Evolutionary conservation across 2,113 vertebrate genomes (phyloP).

Genomic region (Brienomyrus brachyistius): DNA sequence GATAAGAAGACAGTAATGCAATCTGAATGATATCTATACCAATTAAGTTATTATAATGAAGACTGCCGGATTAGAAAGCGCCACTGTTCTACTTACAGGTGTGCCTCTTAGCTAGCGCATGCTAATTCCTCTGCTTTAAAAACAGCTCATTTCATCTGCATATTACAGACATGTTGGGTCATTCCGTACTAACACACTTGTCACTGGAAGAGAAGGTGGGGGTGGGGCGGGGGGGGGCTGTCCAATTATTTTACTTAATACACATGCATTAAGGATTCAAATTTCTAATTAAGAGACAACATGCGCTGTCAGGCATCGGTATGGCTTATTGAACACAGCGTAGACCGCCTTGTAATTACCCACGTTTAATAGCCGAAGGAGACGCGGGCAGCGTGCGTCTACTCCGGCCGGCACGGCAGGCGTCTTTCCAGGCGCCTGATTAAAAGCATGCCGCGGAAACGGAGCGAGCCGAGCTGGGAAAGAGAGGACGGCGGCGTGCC

Average conservation of each 20-base stretch:
- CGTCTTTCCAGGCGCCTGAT: slow-evolving; percentile 51
- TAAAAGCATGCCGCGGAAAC: slow-evolving; percentile 46
- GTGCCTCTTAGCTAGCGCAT: slow-evolving; percentile 32
- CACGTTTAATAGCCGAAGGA: slow-evolving; percentile 70
- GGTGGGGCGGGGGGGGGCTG: slow-evolving; percentile 44
- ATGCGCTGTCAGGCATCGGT: slow-evolving; percentile 75
- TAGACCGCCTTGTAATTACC: slow-evolving; percentile 76
- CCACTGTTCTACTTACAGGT: slow-evolving; percentile 40
- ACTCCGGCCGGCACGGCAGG: slow-evolving; percentile 37
- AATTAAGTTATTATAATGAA: slow-evolving; percentile 54
- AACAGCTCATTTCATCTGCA: slow-evolving; percentile 16
- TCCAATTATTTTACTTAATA: slow-evolving; percentile 86
- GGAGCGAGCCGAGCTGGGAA: neutral
- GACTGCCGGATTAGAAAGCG: slow-evolving; percentile 36
- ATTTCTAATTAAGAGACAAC: slow-evolving; percentile 91
- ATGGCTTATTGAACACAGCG: slow-evolving; percentile 80
- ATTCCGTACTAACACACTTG: slow-evolving; percentile 54
- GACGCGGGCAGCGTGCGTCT: slow-evolving; percentile 56
- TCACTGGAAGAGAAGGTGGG: slow-evolving; percentile 62
- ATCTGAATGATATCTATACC: slow-evolving; percentile 47
- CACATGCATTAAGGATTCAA: slow-evolving; percentile 75
- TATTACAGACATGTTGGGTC: slow-evolving; percentile 53
- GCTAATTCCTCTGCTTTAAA: slow-evolving; percentile 47
- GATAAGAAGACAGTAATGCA: slow-evolving; percentile 57
- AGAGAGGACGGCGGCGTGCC: neutral